Evolutionary conservation across 1,140 invertebrate species (phyloP).

Genomic region (Leptinotarsa texana): DNA sequence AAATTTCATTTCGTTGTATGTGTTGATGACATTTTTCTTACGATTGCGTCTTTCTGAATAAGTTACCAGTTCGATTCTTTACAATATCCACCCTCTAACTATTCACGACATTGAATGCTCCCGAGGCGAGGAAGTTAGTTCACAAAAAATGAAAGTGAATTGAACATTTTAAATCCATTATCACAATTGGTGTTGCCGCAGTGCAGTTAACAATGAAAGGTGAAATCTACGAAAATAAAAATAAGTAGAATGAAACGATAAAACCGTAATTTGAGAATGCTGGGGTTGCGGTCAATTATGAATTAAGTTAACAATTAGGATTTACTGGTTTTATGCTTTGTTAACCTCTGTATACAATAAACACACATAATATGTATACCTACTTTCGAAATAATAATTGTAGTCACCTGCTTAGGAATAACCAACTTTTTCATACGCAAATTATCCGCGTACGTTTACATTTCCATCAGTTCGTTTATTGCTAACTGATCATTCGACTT

Average conservation of each 20-base stretch:
- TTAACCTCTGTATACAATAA: not conserved
- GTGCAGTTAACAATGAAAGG: not conserved
- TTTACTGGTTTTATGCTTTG: slow-evolving; percentile 8
- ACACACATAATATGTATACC: not conserved
- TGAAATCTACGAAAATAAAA: slow-evolving; percentile 6
- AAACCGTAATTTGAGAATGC: not conserved
- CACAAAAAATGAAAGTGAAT: not conserved
- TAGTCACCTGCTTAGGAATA: not conserved
- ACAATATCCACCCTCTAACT: not conserved
- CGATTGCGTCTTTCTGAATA: not conserved
- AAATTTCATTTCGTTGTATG: not conserved
- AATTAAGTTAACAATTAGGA: not conserved
- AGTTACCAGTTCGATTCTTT: too few relatives aligned
- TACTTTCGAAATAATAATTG: not conserved
- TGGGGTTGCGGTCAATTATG: slow-evolving; percentile 8
- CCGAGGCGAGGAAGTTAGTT: not conserved
- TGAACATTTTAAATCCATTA: not conserved
- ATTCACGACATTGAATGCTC: not conserved
- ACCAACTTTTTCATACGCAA: too few relatives aligned
- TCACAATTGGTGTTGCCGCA: not conserved
- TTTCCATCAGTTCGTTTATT: too few relatives aligned
- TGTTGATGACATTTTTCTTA: not conserved
- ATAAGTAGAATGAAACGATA: slow-evolving; percentile 6
- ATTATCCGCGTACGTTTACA: too few relatives aligned
- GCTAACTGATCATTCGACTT: too few relatives aligned